A percentile compares a stretch with the other conserved stretches of the same genome.
These are phyloP conservation scores for Chelonoidis abingdonii DNA, from an alignment of 2,113 vertebrate genomes.

Conservation along the genomic window DNA sequence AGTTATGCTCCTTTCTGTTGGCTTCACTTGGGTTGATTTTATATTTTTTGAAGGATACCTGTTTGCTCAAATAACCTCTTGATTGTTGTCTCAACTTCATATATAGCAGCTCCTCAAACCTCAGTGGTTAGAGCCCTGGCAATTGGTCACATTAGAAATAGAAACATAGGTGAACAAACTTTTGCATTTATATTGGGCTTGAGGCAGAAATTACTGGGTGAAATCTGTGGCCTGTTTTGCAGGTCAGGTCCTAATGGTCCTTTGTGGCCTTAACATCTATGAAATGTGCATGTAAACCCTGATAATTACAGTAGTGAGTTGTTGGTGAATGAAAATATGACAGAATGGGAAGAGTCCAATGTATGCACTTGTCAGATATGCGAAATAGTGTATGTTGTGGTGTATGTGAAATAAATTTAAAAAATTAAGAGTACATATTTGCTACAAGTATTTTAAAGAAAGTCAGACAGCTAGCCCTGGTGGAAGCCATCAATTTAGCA, in stretches of 20 bases:
- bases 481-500: neutral
- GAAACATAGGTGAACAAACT: neutral
- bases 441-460: neutral
- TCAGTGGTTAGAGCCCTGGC: neutral
- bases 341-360: neutral
- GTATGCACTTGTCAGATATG: fast-evolving
- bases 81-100: neutral
- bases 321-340: neutral
- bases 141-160: neutral
- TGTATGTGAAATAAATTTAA: neutral
- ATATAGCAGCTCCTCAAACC: neutral
- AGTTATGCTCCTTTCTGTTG: neutral
- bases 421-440: neutral
- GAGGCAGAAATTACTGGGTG: neutral
- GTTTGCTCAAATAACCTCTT: neutral
- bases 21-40: neutral
- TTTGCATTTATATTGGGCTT: neutral
- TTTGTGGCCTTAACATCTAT: neutral
- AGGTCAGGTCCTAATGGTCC: neutral
- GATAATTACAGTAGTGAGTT: neutral
- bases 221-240: neutral
- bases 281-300: neutral
- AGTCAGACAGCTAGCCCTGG: neutral
- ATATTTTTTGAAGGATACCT: neutral
- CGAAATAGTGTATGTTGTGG: neutral